Conservation (phyloP, 2,113 vertebrate genomes). For the Corythornis madagascariensis region DNA sequence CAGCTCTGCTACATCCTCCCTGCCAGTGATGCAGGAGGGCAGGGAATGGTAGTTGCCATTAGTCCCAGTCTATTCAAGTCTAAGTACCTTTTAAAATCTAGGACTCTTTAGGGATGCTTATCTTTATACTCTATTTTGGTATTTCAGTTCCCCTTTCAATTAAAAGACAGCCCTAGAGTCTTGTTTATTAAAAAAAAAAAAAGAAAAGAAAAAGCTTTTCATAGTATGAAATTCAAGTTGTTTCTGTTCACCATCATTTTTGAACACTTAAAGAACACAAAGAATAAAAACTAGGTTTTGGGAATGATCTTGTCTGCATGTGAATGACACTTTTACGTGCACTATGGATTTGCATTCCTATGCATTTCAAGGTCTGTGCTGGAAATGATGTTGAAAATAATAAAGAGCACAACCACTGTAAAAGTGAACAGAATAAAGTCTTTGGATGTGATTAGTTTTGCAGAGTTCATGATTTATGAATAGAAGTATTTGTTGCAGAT, state of each 20-base stretch:
- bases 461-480: not conserved
- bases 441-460: not conserved
- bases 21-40: not conserved
- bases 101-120: not conserved
- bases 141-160: not conserved
- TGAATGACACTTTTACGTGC: not conserved
- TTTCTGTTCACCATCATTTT: not conserved
- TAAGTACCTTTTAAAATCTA: not conserved
- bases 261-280: not conserved
- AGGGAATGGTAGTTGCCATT: no score
- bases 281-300: not conserved
- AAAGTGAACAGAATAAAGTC: not conserved
- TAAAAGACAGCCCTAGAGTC: not conserved
- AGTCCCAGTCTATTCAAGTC: no score
- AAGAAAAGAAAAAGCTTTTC: not conserved
- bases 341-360: not conserved
- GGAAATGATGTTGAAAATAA: not conserved
- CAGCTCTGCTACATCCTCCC: no score
- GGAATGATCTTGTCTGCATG: not conserved
- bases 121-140: not conserved
- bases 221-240: not conserved
- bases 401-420: not conserved
- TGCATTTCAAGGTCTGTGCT: not conserved
- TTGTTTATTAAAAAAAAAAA: not conserved
- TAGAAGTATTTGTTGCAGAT: not conserved